Conservation (phyloP, 2,888 invertebrate species). For the Parnassius orleans region DNA sequence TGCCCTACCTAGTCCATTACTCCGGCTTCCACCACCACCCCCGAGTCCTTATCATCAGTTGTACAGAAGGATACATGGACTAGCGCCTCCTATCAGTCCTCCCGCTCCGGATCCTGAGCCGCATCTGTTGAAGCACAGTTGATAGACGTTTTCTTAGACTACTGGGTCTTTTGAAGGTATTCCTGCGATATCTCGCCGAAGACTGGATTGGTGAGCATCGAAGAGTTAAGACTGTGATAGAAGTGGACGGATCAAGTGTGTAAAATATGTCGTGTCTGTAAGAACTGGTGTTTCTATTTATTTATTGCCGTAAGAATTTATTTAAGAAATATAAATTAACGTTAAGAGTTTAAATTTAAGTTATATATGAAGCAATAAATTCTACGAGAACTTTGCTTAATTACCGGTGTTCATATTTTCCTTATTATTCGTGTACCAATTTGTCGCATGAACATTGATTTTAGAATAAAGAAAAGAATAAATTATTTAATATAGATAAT, state of each 20-base stretch:
- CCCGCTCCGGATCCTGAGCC: constrained; percentile 59
- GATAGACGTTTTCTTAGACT: constrained; percentile 46
- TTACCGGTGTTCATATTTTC: constrained; percentile 29
- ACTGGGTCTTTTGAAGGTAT: constrained; percentile 29
- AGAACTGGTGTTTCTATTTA: constrained; percentile 65
- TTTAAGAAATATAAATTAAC: constrained; percentile 61
- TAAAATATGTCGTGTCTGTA: constrained; percentile 46
- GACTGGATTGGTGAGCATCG: constrained; percentile 28
- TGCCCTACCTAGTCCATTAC: constrained; percentile 73
- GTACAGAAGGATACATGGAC: constrained; percentile 71
- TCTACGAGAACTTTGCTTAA: constrained; percentile 41
- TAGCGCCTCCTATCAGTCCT: constrained; percentile 56
- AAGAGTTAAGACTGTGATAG: constrained; percentile 64
- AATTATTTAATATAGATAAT: no score
- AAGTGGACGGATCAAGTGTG: constrained; percentile 32
- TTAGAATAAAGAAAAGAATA: no score
- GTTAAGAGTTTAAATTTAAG: constrained; percentile 67
- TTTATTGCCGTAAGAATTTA: constrained; percentile 72
- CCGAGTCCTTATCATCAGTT: constrained; percentile 67
- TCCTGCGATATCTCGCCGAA: constrained; percentile 31
- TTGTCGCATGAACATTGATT: not conserved
- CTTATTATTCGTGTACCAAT: not conserved
- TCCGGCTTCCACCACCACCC: constrained; percentile 72
- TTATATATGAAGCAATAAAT: constrained; percentile 67
- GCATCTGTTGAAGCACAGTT: constrained; percentile 78